phyloP scores from a whole-genome alignment of 37 sponge, comb jelly and placozoan species.

The Aplysina aerophoba region DNA sequence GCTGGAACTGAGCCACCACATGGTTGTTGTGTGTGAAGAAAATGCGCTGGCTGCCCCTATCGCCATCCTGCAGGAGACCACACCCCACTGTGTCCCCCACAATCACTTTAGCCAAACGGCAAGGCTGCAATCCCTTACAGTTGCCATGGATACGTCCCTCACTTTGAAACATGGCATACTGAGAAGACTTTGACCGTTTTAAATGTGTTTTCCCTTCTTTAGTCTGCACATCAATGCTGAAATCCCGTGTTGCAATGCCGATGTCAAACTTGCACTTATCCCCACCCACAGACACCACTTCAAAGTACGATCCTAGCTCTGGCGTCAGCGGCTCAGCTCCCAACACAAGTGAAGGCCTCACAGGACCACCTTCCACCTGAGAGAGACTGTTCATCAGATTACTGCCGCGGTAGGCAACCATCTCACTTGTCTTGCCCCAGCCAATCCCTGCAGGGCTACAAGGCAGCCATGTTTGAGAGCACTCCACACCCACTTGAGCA shows the following conservation, averaged over 20 bases:
- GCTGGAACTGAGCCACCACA: background rate
- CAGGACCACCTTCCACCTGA: background rate
- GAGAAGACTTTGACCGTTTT: slow-evolving; percentile 37
- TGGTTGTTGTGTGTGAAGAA: slow-evolving; percentile 22
- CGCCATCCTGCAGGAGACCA: slow-evolving; percentile 27
- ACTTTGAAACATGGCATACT: slow-evolving; percentile 57
- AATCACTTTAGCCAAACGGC: background rate
- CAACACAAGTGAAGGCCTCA: slow-evolving; percentile 39
- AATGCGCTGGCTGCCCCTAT: background rate
- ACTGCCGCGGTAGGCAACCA: slow-evolving; percentile 34
- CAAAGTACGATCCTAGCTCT: slow-evolving; percentile 54
- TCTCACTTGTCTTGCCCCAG: slow-evolving; percentile 47
- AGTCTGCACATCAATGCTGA: slow-evolving; percentile 38
- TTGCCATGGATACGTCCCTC: slow-evolving; percentile 54
- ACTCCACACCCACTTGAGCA: slow-evolving; percentile 39
- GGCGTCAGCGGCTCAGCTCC: slow-evolving; percentile 49
- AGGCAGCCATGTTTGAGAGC: slow-evolving; percentile 65
- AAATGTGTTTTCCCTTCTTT: background rate
- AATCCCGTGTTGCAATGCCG: slow-evolving; percentile 50
- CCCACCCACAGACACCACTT: slow-evolving; percentile 56
- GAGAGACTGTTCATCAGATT: background rate
- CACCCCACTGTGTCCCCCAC: slow-evolving; percentile 73
- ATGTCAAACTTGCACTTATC: slow-evolving; percentile 63
- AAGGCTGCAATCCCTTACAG: slow-evolving; percentile 15
- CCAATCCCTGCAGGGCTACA: slow-evolving; percentile 56